Evolutionary conservation across 2,113 vertebrate species (phyloP), one percentile per base, ranked within the genome.

Genomic region (Rhinogobius similis): DNA sequence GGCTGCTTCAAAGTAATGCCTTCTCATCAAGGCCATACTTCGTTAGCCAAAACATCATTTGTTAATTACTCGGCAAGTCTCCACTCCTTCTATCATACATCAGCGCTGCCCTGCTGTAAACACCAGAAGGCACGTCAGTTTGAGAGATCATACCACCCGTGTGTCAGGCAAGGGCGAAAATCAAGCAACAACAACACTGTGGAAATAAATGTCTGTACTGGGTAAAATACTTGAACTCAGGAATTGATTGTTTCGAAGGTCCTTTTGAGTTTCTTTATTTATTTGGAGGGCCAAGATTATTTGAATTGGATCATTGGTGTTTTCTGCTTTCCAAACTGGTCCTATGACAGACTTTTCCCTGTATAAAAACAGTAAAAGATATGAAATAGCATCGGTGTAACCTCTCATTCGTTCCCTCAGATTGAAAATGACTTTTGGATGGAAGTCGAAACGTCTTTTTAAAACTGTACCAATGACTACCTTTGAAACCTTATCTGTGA

Each of bases 11-110:
- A 83, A 86, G 65, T 81, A 76, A 88, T 87, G 78, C 79, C 75
- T 83, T 73, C 80, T 73, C 61, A 81, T 88, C 86, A 88, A 78
- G 79, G 82, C 85, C 74, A 29, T 72, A 81, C 86, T 88, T 88
- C 85, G 78, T 86, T 90, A 85, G 81, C 80, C 82, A 78, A 83
- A 86, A 83, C 71, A 88, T 87, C 74, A 85, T 92, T 91, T 89
- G 86, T 91, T 92, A 92, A 93, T 92, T 90, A 93, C 87, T 81
- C 79, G 73, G 82, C 62, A 79, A 73, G 81, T 78, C 73, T 70
- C 78, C 80, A 80, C 74, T 76, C 73, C 67, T 73, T 36, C n/a
- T 48, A 67, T 80, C 81, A 83, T 93, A 86, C 59, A 91, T 92
- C 88, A 91, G 76, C 41, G 24, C 53, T 44, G 81, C 72, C 73